Evolutionary conservation across 37 sponge, comb jelly and placozoan genomes (phyloP).

Genomic region (Spongilla lacustris): DNA sequence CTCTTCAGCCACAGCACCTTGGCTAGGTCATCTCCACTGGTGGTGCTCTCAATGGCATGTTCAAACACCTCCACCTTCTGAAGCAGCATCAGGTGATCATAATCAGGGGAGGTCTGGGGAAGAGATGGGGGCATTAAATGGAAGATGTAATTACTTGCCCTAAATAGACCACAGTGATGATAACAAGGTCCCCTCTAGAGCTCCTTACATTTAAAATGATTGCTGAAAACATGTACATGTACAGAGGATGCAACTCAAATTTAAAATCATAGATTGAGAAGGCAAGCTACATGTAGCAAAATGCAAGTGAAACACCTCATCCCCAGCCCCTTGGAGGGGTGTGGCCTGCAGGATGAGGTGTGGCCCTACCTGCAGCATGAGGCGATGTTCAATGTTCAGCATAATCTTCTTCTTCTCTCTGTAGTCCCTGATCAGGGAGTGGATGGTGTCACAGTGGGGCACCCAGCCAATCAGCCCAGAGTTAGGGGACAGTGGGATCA

Average conservation of each 20-base stretch:
- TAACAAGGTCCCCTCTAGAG: too few relatives aligned
- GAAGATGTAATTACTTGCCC: too few relatives aligned
- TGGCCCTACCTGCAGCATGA: slow-evolving; percentile 82
- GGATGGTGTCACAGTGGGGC: slow-evolving; percentile 98
- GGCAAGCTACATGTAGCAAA: too few relatives aligned
- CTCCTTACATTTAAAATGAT: too few relatives aligned
- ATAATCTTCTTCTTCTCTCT: slow-evolving; percentile 94
- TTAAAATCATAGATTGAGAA: too few relatives aligned
- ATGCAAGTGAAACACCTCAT: too few relatives aligned
- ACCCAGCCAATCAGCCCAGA: slow-evolving; percentile 99
- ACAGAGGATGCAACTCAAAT: too few relatives aligned
- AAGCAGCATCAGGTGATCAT: slow-evolving; percentile 94
- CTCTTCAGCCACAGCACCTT: slow-evolving; percentile 97
- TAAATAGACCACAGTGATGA: too few relatives aligned
- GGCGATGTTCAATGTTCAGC: slow-evolving; percentile 91
- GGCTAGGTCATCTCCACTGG: slow-evolving; percentile 95
- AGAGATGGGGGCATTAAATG: too few relatives aligned
- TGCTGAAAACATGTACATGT: too few relatives aligned
- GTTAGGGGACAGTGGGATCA: slow-evolving; percentile 96
- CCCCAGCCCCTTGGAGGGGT: too few relatives aligned
- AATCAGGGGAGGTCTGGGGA: slow-evolving; percentile 83
- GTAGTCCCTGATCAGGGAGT: slow-evolving; percentile 95
- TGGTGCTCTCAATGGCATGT: slow-evolving; percentile 84
- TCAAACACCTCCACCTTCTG: slow-evolving; percentile 99
- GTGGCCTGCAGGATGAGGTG: too few relatives aligned